Evolutionary conservation across 2,888 invertebrate species (phyloP).

Genomic region (Oxyteleia sp.): DNA sequence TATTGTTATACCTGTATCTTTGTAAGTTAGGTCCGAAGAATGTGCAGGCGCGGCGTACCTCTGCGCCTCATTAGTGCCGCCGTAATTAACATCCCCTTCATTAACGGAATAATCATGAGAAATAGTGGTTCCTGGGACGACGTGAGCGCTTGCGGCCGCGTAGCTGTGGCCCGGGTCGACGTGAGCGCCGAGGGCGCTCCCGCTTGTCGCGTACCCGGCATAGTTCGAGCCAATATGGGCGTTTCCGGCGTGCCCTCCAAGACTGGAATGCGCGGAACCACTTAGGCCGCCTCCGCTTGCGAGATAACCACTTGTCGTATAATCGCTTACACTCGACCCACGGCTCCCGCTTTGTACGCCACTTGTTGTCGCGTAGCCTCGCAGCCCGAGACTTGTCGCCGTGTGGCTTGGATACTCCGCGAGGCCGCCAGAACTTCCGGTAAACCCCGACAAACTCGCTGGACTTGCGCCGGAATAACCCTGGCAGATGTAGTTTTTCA

Average conservation of each 20-base stretch:
- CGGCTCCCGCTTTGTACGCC: conserved; percentile 62
- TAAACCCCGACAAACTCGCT: conserved; percentile 66
- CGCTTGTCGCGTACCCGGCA: conserved; percentile 70
- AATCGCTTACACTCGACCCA: conserved; percentile 73
- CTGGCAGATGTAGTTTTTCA: conserved; percentile 5
- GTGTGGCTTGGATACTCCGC: conserved; percentile 58
- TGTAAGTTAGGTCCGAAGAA: conserved; percentile 66
- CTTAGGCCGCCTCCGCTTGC: conserved; percentile 66
- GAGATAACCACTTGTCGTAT: conserved; percentile 59
- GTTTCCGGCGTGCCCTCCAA: conserved; percentile 72
- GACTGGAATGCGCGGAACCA: conserved; percentile 70
- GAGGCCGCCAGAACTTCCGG: conserved; percentile 53
- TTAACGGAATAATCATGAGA: conserved; percentile 63
- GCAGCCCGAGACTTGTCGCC: conserved; percentile 42
- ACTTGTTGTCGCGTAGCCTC: conserved; percentile 64
- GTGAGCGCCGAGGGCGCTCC: conserved; percentile 53
- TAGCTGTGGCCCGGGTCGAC: conserved; percentile 58
- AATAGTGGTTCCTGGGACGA: conserved; percentile 48
- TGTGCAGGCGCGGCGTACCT: conserved; percentile 58
- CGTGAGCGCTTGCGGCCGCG: conserved; percentile 50
- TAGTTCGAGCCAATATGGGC: conserved; percentile 70
- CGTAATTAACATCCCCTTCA: conserved; percentile 72
- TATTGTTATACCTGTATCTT: conserved; percentile 67
- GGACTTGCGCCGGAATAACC: conserved; percentile 44
- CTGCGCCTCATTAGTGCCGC: conserved; percentile 70